These are phyloP conservation scores for Acridotheres tristis DNA, from an alignment of 2,797 vertebrate species.

Conservation along the genomic window DNA sequence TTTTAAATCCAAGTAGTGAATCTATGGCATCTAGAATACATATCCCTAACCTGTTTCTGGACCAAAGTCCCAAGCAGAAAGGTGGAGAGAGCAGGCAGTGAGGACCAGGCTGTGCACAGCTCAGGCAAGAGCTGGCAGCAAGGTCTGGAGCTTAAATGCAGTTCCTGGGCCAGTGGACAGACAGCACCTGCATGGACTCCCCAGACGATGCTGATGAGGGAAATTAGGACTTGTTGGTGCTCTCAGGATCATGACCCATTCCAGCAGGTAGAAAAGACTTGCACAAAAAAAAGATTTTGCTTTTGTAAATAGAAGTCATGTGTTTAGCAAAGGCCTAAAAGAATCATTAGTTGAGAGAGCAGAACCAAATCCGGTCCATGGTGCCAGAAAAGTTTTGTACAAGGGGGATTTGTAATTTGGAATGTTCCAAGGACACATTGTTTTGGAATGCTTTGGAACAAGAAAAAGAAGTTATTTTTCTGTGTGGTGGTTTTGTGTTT, in stretches of 20 bases:
- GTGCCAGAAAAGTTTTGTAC: too few relatives aligned
- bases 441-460: too few relatives aligned
- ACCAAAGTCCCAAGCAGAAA: neutral
- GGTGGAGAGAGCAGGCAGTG: neutral
- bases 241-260: neutral
- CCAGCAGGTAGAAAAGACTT: neutral
- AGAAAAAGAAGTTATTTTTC: too few relatives aligned
- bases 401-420: too few relatives aligned
- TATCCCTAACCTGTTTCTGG: neutral
- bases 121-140: neutral
- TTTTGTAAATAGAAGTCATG: neutral
- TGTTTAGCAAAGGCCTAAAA: neutral
- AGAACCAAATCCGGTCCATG: too few relatives aligned
- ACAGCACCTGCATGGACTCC: accelerated
- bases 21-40: neutral
- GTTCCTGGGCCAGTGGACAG: neutral
- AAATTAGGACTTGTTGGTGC: neutral
- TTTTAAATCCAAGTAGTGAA: neutral
- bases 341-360: too few relatives aligned
- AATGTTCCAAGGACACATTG: too few relatives aligned
- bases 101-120: neutral
- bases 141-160: neutral
- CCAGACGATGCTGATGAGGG: neutral
- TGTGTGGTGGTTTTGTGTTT: too few relatives aligned
- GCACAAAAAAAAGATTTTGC: neutral